Evolutionary conservation across 2,797 vertebrate genomes (phyloP).

Genomic region (Lagocephalus sceleratus): DNA sequence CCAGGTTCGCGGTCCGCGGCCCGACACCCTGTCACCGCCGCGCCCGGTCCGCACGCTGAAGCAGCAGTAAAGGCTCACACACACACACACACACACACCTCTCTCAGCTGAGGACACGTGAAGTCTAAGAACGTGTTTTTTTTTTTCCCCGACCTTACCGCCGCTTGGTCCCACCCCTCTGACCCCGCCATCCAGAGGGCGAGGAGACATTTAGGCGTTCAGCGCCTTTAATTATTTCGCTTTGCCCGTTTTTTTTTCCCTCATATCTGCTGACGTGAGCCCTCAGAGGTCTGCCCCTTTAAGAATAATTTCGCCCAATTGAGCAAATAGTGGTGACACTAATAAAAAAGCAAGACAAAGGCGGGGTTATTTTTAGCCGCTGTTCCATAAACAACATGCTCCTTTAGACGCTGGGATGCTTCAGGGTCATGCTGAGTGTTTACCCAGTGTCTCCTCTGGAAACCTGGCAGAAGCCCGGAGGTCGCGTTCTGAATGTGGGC

Average conservation of each 20-base stretch:
- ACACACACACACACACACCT: conserved; percentile 4
- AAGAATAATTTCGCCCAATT: conserved; percentile 41
- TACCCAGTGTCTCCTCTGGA: conserved; percentile 35
- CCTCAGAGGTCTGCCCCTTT: conserved; percentile 1
- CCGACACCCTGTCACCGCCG: conserved; percentile 50
- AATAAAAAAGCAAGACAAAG: conserved; percentile 42
- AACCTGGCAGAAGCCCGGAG: conserved; percentile 8
- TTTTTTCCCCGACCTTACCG: conserved; percentile 42
- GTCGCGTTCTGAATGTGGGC: conserved; percentile 3
- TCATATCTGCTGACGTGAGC: too few species aligned
- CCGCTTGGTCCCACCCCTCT: conserved; percentile 41
- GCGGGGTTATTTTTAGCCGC: conserved; percentile 64
- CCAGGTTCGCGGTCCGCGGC: conserved; percentile 54
- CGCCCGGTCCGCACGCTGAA: conserved; percentile 29
- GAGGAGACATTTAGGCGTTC: too few species aligned
- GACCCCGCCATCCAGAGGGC: too few species aligned
- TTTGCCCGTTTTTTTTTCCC: too few species aligned
- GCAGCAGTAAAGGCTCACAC: conserved; percentile 4
- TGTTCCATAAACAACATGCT: conserved; percentile 63
- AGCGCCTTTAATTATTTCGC: conserved; percentile 1
- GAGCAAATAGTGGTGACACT: conserved; percentile 35
- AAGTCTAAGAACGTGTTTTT: conserved; percentile 5
- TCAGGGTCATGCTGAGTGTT: conserved; percentile 51
- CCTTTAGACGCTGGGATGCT: conserved; percentile 50
- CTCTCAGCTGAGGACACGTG: background rate